Conservation (phyloP, 2,113 vertebrate genomes). For the Ictidomys tridecemlineatus region DNA sequence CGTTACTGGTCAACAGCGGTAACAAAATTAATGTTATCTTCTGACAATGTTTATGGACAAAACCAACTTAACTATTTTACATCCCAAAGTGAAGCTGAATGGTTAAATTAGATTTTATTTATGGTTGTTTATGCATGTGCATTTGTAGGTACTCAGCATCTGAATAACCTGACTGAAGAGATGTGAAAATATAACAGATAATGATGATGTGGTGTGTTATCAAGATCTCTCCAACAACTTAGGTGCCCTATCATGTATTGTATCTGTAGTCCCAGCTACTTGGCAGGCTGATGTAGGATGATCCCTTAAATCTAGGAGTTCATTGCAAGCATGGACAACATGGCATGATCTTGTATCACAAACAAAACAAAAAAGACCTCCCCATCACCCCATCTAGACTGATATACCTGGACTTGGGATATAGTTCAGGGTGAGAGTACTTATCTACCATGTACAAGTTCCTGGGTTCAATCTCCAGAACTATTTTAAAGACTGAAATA, state of each 20-base stretch:
- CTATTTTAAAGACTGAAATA: neutral
- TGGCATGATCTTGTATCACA: neutral
- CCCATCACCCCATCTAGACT: too few relatives aligned
- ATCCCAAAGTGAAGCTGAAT: neutral
- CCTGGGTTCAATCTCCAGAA: too few relatives aligned
- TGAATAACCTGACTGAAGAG: neutral
- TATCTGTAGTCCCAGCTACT: neutral
- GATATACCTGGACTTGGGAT: too few relatives aligned
- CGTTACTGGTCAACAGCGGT: too few relatives aligned
- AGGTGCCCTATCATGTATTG: neutral
- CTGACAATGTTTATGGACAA: neutral
- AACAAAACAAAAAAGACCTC: neutral
- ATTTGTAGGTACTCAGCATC: neutral
- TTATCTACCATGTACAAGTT: too few relatives aligned
- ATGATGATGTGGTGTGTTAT: neutral
- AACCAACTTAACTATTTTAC: neutral
- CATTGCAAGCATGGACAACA: neutral
- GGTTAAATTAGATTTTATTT: conserved; percentile 15
- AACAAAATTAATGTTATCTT: neutral
- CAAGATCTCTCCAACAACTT: neutral
- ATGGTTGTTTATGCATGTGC: neutral
- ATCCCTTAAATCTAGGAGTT: neutral
- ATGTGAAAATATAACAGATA: neutral
- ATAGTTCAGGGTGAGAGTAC: too few relatives aligned
- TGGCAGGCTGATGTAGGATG: neutral